phyloP scores from a whole-genome alignment of 1,140 invertebrate species.

The Aphelenchoides fujianensis region DNA sequence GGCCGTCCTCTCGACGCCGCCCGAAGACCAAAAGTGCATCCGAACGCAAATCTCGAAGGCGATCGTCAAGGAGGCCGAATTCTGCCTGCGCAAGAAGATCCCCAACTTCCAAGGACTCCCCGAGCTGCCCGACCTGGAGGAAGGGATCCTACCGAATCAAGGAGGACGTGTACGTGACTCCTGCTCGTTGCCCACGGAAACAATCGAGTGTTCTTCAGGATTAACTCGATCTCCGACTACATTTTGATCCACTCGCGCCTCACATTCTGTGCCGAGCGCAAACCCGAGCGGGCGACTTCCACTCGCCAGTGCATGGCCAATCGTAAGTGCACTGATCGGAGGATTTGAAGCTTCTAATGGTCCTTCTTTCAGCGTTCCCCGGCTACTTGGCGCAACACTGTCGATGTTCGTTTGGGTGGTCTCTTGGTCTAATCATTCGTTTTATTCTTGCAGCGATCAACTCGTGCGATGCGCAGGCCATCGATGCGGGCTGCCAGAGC shows the following conservation, averaged over 20 bases:
- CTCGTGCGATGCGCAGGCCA: constrained; percentile 44
- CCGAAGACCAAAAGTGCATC: constrained; percentile 62
- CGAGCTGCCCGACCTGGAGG: constrained; percentile 60
- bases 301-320: constrained; percentile 51
- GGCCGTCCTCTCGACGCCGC: constrained; percentile 57
- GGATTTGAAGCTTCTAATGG: no score
- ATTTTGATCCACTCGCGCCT: constrained; percentile 60
- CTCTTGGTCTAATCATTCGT: no score
- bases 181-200: constrained; percentile 14
- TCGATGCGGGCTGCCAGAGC: constrained; percentile 34
- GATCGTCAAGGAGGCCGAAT: constrained; percentile 55
- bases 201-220: constrained; percentile 35
- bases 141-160: constrained; percentile 53
- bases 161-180: constrained; percentile 59
- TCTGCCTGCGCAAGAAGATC: constrained; percentile 55
- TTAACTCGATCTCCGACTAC: constrained; percentile 61
- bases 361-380: no score
- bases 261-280: constrained; percentile 60
- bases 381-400: constrained; percentile 50
- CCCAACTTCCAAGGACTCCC: constrained; percentile 55
- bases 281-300: constrained; percentile 52
- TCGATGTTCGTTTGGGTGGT: constrained; percentile 32
- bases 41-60: constrained; percentile 59
- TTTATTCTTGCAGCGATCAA: constrained; percentile 42
- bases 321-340: no score